Evolutionary conservation across 2,888 invertebrate species (phyloP).

Genomic region (Plusia festucae): DNA sequence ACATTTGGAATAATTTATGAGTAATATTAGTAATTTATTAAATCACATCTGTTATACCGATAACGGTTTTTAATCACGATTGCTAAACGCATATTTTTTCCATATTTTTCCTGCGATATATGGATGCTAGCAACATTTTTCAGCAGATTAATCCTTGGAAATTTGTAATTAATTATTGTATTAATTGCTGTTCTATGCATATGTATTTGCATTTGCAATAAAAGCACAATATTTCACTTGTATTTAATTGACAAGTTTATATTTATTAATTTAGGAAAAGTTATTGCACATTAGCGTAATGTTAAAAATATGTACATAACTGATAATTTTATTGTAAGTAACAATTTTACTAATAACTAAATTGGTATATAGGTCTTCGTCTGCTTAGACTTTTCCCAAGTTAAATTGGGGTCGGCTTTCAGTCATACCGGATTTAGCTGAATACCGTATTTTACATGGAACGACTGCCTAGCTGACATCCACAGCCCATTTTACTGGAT

Average conservation of each 20-base stretch:
- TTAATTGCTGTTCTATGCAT: constrained; percentile 15
- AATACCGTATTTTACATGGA: no score
- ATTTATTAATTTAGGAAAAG: background rate
- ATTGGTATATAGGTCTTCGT: no score
- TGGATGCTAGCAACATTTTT: constrained; percentile 40
- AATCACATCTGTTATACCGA: constrained; percentile 66
- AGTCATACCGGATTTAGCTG: no score
- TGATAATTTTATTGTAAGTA: no score
- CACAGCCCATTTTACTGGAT: no score
- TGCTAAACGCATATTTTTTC: constrained; percentile 50
- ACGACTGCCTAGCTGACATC: no score
- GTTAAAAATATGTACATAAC: no score
- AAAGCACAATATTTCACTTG: no score
- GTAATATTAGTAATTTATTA: constrained; percentile 72
- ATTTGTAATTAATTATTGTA: constrained; percentile 21
- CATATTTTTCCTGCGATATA: constrained; percentile 32
- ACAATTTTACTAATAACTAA: no score
- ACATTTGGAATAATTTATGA: constrained; percentile 68
- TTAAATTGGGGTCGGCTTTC: no score
- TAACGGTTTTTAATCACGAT: constrained; percentile 67
- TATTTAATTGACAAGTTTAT: background rate
- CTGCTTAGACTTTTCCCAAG: no score
- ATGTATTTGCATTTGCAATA: background rate
- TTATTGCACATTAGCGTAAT: background rate
- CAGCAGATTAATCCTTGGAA: constrained; percentile 20